Evolutionary conservation across 2,888 invertebrate genomes (phyloP), one percentile per base, ranked within the genome.

Genomic region (Agonopterix alstromeriana): DNA sequence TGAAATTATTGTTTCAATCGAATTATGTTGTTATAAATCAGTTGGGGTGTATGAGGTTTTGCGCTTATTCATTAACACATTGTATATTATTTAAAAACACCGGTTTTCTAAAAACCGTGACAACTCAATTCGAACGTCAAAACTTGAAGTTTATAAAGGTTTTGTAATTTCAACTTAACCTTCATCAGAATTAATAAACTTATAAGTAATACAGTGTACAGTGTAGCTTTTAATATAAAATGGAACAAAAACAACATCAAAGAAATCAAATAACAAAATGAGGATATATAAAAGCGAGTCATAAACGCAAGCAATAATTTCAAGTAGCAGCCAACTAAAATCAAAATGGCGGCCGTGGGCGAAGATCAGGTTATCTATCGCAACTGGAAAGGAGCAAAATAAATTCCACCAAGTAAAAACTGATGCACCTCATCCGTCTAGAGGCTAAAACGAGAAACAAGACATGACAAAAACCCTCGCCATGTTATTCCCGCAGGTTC

Each of bases 281-380:
- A 9, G 42, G 42, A 44, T 35, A 44, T 10, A 43, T 35, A 35
- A 44, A n/a, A 35, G n/a, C 44, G 3, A 27, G 44, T 45, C 45
- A 36, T 36, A 63, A 60, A 55, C 60, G 60, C 65, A 48, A 63
- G 70, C 63, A 67, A 77, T 73, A 80, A 79, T 82, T 79, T 81
- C 74, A 73, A 79, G 82, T 82, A 82, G 80, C 82, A 60, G 56
- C 64, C 77, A 67, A 78, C 75, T 76, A 72, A 78, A 80, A 77
- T 73, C 73, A 82, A 83, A 78, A 85, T 83, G 82, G 83, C 80
- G 53, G 66, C 71, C 66, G 61, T 57, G 57, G 61, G 73, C 71
- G 53, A 48, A 70, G 73, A 79, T 82, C 80, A 72, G 74, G 70
- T 68, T 73, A 73, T 71, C 73, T 72, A 67, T 68, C 56, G 62